Evolutionary conservation across 2,113 vertebrate genomes (phyloP).

Genomic region (Nothocercus julius): DNA sequence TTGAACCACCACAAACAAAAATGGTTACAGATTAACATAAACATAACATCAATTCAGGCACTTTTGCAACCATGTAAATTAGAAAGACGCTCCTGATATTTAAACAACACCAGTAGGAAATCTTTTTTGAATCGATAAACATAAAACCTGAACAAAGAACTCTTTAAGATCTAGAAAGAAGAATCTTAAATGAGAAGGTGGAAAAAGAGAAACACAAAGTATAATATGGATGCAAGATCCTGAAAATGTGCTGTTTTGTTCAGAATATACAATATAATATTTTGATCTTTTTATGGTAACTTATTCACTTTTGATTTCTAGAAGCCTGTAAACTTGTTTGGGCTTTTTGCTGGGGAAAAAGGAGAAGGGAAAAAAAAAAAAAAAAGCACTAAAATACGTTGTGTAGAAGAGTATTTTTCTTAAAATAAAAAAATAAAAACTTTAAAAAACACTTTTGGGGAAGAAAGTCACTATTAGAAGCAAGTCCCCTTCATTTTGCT

Average conservation of each 20-base stretch:
- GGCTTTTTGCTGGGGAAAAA: neutral
- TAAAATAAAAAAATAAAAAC: neutral
- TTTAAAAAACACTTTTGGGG: neutral
- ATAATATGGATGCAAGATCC: neutral
- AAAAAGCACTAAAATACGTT: neutral
- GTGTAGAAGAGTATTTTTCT: neutral
- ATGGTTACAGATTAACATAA: neutral
- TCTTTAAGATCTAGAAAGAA: neutral
- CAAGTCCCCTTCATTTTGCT: neutral
- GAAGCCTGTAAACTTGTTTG: neutral
- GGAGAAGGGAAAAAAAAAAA: accelerated
- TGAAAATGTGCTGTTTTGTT: neutral
- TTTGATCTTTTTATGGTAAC: neutral
- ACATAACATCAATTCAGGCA: neutral
- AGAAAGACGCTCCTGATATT: neutral
- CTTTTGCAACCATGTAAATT: neutral
- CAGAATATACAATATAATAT: neutral
- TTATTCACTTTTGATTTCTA: neutral
- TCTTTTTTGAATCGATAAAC: neutral
- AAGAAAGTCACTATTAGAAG: neutral
- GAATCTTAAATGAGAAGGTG: neutral
- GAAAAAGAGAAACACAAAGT: neutral
- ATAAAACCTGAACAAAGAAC: neutral
- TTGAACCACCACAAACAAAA: neutral
- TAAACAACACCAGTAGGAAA: neutral